These are phyloP conservation scores for Cairina moschata DNA, from an alignment of 2,113 vertebrate species.

Conservation along the genomic window DNA sequence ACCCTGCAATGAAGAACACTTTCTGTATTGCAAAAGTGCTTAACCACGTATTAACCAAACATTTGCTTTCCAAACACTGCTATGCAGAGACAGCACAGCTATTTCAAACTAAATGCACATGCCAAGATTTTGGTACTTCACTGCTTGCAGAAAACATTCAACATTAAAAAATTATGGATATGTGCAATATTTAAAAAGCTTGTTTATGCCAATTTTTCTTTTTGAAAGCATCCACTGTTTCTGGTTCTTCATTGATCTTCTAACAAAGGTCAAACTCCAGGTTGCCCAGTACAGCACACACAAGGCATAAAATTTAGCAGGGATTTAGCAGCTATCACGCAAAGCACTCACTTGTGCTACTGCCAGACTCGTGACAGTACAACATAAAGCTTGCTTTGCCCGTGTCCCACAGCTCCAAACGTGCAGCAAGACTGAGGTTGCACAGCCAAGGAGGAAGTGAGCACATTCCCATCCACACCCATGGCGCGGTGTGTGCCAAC, in stretches of 20 bases:
- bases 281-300: background rate
- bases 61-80: slow-evolving; percentile 63
- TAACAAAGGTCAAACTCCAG: slow-evolving; percentile 18
- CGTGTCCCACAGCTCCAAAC: background rate
- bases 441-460: slow-evolving; percentile 11
- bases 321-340: background rate
- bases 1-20: slow-evolving; percentile 11
- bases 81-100: background rate
- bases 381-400: background rate
- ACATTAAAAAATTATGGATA: slow-evolving; percentile 12
- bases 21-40: slow-evolving; percentile 45
- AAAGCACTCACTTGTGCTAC: background rate
- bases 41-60: slow-evolving; percentile 60
- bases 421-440: background rate
- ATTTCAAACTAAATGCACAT: slow-evolving; percentile 16
- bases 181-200: background rate
- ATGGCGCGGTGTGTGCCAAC: fast-evolving
- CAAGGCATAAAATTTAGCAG: background rate
- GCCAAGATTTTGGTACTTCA: slow-evolving; percentile 34
- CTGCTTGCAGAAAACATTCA: slow-evolving; percentile 27
- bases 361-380: slow-evolving; percentile 10
- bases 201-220: background rate
- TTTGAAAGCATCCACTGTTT: background rate
- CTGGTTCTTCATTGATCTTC: background rate
- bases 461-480: background rate